Evolutionary conservation across 2,113 vertebrate genomes (phyloP), one percentile per base, ranked within the genome.

Genomic region (Lophius piscatorius): DNA sequence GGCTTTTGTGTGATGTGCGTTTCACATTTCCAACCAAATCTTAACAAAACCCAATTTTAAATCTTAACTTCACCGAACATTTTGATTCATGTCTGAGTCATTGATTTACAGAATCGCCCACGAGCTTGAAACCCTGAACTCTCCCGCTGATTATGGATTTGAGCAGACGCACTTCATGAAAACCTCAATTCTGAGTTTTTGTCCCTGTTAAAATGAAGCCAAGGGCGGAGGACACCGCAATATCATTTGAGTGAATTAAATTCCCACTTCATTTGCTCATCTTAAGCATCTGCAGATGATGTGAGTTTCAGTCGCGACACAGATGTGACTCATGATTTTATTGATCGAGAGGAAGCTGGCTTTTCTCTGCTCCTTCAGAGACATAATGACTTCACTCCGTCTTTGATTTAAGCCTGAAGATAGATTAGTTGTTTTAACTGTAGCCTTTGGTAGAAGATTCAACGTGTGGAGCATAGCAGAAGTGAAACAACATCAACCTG

Each of bases 131-230:
- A 58, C 21, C 13, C 41, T 36, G 47, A 58, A 35, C 36, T 73
- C 60, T 63, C 62, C 55, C 34, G 39, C 49, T 42, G 65, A 81
- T 82, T 70, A 74, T 21, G 56, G 46, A 76, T 63, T 20, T 17
- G 42, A 68, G 52, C 13, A 8, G 21, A 14, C 42, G 3, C 33
- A 16, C 2, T 80, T 29, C 21, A 31, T 4, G 4, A 23, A 58
- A 63, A 63, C 55, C 42, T 69, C 40, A 59, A 34, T 38, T 41
- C 18, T 47, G 16, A 74, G 20, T 63, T 59, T 22, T 28, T 39
- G 51, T 63, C 23, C 62, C 48, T 23, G 18, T 42, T 41, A 16
- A 38, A 28, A 42, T 12, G 20, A 2, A 61, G 35, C 4, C 14
- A 45, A 52, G 63, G 58, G 54, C 11, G 64, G 62, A 59, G 66